A percentile compares a stretch with the other conserved stretches of the same genome.
Evolutionary conservation across 2,797 vertebrate genomes (phyloP).

Genomic region (Atherinosoma microstoma): DNA sequence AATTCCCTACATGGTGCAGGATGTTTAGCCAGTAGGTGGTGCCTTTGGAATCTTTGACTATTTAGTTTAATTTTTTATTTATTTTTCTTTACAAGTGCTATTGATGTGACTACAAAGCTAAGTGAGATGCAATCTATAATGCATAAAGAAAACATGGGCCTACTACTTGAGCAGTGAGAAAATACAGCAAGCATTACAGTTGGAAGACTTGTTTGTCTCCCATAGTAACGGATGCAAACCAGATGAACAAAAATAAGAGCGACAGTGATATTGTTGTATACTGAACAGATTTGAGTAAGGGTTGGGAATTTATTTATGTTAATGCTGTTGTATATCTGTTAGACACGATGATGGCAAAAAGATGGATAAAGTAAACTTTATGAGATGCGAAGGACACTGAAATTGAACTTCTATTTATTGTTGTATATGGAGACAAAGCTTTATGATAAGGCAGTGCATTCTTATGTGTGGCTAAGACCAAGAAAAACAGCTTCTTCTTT

Average conservation of each 20-base stretch:
- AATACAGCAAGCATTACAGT: conserved; percentile 7
- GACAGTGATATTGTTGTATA: conserved; percentile 26
- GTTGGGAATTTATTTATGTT: conserved; percentile 15
- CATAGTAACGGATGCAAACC: conserved; percentile 41
- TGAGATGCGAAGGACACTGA: not conserved
- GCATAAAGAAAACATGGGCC: not conserved
- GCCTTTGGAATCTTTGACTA: not conserved
- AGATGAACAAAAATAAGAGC: conserved; percentile 44
- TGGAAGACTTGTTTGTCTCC: conserved; percentile 23
- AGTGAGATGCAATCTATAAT: not conserved
- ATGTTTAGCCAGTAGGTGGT: not conserved
- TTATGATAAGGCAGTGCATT: not conserved
- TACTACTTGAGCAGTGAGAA: not conserved
- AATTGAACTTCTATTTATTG: not conserved
- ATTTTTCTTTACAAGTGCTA: not conserved
- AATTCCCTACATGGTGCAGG: not conserved
- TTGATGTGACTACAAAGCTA: not conserved
- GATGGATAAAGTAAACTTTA: not conserved
- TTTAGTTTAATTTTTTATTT: not conserved
- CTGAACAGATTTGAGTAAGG: conserved; percentile 2
- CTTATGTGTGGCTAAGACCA: not conserved
- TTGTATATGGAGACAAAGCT: not conserved
- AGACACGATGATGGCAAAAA: not conserved
- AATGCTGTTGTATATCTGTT: not conserved
- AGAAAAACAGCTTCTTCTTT: not conserved